Evolutionary conservation across 2,113 vertebrate genomes (phyloP), one percentile per base, ranked within the genome.

Genomic region (Nerophis ophidion): DNA sequence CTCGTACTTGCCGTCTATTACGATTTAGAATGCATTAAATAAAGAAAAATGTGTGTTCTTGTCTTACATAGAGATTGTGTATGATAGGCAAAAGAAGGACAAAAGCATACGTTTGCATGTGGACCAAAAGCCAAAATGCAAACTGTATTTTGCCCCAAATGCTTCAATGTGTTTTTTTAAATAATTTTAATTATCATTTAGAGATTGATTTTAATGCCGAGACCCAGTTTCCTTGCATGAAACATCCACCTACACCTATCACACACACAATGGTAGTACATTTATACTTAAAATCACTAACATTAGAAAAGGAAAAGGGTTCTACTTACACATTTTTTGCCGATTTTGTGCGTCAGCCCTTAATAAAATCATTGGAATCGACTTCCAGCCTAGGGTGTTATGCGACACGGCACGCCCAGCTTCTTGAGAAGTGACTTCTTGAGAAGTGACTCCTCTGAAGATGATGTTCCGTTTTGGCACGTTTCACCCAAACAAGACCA

Each of bases 381-480:
- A 57, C 63, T 34, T 54, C 65, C 40, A 35, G 77, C 74, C 67
- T 66, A 53, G 48, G 10, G 48, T 16, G 14, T 67, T 26, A 26
- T 26, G 26, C 26, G 2, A 48, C 57, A 59, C 5, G 71, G 71
- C 76, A 82, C 86, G 77, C 81, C 83, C 77, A 72, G 71, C 54
- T 10, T 56, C 68, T 70, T 7, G 47, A 81, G 72, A 68, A 76
- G 71, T 68, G 80, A 73, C 75, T 76, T 75, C 78, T 80, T n/a
- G n/a, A n/a, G 72, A 68, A 76, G 71, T 68, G 80, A 73, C 75
- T 76, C 76, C 78, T 80, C 79, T 77, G 63, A 76, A 84, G 81
- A 81, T 74, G 75, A 78, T 76, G 75, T 84, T 86, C 80, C 81
- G 83, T 84, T 82, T 76, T 84, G 84, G 83, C 84, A 71, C 52